Percentiles rank a stretch among this genome's conserved stretches.
These are phyloP conservation scores for Sarcophaga bullata DNA, from an alignment of 1,140 invertebrate species.

Conservation along the genomic window DNA sequence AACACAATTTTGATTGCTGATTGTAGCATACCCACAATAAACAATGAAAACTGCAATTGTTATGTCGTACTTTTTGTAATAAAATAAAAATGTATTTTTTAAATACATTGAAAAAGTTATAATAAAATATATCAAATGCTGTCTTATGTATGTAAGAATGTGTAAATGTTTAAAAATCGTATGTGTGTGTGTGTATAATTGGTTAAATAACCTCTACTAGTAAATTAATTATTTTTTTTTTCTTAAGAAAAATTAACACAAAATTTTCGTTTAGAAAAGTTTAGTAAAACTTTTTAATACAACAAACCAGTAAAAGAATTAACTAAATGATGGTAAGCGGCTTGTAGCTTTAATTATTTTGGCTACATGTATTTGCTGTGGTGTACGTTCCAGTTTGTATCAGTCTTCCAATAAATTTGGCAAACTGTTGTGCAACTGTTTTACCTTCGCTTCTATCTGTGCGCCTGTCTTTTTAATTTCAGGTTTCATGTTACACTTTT, in stretches of 20 bases:
- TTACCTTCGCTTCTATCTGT: constrained; percentile 48
- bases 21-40: neutral
- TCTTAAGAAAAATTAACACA: too few species aligned
- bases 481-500: constrained; percentile 68
- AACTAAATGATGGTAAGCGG: neutral
- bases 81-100: neutral
- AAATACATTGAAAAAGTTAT: neutral
- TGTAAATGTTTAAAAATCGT: neutral
- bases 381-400: constrained; percentile 47
- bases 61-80: neutral
- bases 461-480: constrained; percentile 59
- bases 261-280: neutral
- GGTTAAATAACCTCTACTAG: neutral
- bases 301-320: neutral
- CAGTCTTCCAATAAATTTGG: constrained; percentile 57
- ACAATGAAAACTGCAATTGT: neutral
- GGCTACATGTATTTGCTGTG: constrained; percentile 32
- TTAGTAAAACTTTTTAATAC: neutral
- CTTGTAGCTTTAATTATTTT: constrained; percentile 43
- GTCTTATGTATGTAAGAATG: neutral
- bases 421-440: constrained; percentile 54
- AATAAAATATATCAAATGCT: neutral
- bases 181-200: neutral
- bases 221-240: too few species aligned
- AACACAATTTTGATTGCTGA: neutral